Evolutionary conservation across 1,140 invertebrate genomes (phyloP), one percentile per base, ranked within the genome.

Genomic region (Ephestia elutella): DNA sequence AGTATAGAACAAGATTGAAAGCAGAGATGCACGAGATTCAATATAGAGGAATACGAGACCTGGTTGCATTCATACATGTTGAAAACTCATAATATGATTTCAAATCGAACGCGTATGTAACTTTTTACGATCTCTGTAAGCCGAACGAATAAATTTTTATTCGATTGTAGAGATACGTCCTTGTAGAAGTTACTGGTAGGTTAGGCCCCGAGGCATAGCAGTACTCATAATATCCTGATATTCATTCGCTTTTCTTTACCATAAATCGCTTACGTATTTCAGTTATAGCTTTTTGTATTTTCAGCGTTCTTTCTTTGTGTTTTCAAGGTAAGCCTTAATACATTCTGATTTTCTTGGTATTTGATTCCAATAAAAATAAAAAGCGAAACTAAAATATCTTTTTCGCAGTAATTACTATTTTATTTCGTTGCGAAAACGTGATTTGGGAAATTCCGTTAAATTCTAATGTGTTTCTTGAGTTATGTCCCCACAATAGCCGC

Each of bases 31-130:
- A 70, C 65, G 38, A 63, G 65, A 80, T 82, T 81, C 82, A 83
- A 84, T 86, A 84, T 78, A 77, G 75, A 59, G 70, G 67, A 75
- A 82, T 77, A 71, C 73, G 68, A 79, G 73, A 63, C 62, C 70
- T 73, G 69, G 75, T 75, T 81, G 72, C 80, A 77, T 78, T 81
- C 75, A 76, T 81, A 71, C 65, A 82, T 82, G 74, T 76, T 82
- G 80, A 81, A 81, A 80, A 79, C 73, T 78, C 73, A 79, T 77
- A 81, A 83, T 75, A 75, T 75, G 76, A 80, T 81, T 82, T 81
- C 69, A 60, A 78, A 79, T 80, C 66, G 72, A 80, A 78, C 75
- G 73, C 75, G 69, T 68, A 68, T 72, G 70, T 71, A 77, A 69
- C 71, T 78, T 81, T 75, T 77, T 77, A 79, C 72, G 66, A 67